These are phyloP conservation scores for Dryobates pubescens DNA, from an alignment of 2,797 vertebrate species.

Conservation along the genomic window DNA sequence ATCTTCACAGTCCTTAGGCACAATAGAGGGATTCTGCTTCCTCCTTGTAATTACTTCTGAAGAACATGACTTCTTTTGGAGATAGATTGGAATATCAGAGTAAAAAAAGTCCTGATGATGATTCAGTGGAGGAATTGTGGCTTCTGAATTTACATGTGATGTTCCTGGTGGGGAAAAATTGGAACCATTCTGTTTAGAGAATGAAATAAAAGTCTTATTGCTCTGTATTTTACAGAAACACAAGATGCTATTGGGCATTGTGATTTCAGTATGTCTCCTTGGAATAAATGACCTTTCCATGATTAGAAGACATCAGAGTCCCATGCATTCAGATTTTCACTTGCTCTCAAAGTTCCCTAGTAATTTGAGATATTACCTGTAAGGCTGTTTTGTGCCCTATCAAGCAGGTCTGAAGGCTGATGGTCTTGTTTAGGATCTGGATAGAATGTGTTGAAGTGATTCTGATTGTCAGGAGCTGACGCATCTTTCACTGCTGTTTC, in stretches of 20 bases:
- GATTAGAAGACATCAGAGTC: neutral
- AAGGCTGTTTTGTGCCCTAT: neutral
- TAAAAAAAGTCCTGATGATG: neutral
- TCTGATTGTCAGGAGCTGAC: slow-evolving; percentile 6
- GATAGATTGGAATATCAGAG: slow-evolving; percentile 40
- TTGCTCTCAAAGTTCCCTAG: slow-evolving; percentile 13
- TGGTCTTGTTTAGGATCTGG: slow-evolving; percentile 21
- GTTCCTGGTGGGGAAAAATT: slow-evolving; percentile 53
- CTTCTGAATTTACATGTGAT: slow-evolving; percentile 22
- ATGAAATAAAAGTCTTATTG: neutral
- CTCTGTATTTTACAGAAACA: slow-evolving; percentile 28
- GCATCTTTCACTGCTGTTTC: slow-evolving; percentile 12
- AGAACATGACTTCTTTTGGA: slow-evolving; percentile 12
- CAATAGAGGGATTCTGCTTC: neutral
- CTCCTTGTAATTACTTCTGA: slow-evolving; percentile 1
- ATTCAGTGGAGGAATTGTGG: neutral
- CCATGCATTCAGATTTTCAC: neutral
- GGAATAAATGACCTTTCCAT: neutral
- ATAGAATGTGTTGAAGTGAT: neutral
- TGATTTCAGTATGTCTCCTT: neutral
- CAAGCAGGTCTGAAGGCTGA: slow-evolving; percentile 9
- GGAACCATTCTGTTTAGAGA: slow-evolving; percentile 13
- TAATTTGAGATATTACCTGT: slow-evolving; percentile 13
- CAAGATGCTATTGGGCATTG: neutral
- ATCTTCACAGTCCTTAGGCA: slow-evolving; percentile 12